A percentile compares a stretch with the other conserved stretches of the same genome.
phyloP scores from a whole-genome alignment of 2,113 vertebrate species.

The Glaucidium brasilianum region DNA sequence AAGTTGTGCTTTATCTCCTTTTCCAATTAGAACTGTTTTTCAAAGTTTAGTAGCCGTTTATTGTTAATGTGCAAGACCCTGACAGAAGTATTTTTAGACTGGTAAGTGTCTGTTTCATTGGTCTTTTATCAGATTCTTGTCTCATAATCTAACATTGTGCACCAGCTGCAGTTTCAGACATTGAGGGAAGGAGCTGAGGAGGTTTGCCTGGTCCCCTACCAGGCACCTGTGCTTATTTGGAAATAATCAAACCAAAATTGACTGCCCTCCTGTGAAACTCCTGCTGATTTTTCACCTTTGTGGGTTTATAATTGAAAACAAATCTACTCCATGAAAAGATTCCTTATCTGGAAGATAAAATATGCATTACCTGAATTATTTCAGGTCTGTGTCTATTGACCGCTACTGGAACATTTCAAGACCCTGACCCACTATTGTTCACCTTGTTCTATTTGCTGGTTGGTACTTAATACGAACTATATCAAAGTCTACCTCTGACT shows the following conservation, averaged over 20 bases:
- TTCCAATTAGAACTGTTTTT: neutral
- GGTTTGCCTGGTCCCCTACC: neutral
- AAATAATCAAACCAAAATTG: neutral
- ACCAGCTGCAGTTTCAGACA: neutral
- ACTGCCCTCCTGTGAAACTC: neutral
- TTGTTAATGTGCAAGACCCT: neutral
- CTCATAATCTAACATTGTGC: neutral
- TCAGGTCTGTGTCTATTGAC: neutral
- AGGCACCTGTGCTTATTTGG: neutral
- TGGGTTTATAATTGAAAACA: neutral
- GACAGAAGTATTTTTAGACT: neutral
- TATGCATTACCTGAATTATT: neutral
- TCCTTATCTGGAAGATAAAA: neutral
- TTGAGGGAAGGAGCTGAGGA: neutral
- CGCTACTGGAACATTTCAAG: neutral
- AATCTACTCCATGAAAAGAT: neutral
- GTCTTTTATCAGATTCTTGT: neutral
- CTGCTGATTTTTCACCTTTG: neutral
- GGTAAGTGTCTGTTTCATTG: neutral
- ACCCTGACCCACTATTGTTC: neutral
- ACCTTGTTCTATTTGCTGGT: neutral
- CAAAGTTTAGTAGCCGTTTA: neutral
- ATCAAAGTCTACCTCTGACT: neutral
- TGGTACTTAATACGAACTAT: neutral
- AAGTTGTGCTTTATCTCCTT: neutral